Conservation (phyloP, 2,797 vertebrate species). For the Scyliorhinus canicula region DNA sequence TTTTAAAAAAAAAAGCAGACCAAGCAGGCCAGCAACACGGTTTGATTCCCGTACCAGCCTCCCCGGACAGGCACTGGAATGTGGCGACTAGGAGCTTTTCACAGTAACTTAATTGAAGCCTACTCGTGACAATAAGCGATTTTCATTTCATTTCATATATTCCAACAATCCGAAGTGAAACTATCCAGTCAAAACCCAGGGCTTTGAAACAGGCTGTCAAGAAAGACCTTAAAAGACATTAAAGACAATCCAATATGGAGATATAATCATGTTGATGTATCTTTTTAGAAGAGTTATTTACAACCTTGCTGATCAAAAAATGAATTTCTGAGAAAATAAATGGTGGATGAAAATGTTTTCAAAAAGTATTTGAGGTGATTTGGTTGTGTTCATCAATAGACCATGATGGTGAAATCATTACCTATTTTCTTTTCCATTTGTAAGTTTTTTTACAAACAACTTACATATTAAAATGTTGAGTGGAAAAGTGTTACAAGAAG, state of each 20-base stretch:
- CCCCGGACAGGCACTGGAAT: too few species aligned
- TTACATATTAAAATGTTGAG: not conserved
- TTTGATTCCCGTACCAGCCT: too few species aligned
- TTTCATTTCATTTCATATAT: too few species aligned
- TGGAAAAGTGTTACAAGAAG: not conserved
- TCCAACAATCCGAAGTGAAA: not conserved
- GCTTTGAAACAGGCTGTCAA: not conserved
- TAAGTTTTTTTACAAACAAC: not conserved
- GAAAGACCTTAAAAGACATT: not conserved
- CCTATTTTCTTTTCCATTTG: not conserved
- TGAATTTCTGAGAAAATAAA: not conserved
- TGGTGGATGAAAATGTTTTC: not conserved
- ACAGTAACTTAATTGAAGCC: too few species aligned
- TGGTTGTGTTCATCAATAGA: not conserved
- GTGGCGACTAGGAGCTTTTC: too few species aligned
- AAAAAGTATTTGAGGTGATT: not conserved
- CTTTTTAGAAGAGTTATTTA: not conserved
- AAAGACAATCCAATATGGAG: not conserved
- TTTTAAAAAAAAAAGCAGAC: too few species aligned
- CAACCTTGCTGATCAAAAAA: not conserved
- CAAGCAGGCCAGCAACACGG: too few species aligned
- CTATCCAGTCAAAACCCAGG: not conserved
- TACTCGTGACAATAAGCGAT: too few species aligned
- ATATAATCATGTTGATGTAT: not conserved
- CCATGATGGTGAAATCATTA: not conserved